Conservation (phyloP, 2,113 vertebrate genomes). For the Sciurus niger region DNA sequence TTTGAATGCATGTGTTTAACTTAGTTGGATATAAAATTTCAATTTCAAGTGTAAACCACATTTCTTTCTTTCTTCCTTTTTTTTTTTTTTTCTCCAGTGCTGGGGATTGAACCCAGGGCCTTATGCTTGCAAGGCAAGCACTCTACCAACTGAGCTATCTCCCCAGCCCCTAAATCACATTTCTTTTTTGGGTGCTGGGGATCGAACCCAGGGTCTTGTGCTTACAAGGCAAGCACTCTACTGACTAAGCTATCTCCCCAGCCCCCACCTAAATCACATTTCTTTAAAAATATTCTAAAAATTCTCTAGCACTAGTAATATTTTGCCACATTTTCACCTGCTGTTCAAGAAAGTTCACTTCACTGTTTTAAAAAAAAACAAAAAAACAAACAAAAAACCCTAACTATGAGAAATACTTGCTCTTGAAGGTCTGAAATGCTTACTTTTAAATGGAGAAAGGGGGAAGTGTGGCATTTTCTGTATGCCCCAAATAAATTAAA, state of each 20-base stretch:
- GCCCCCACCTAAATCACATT: background rate
- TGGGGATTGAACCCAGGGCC: too few species aligned
- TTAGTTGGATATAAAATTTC: constrained; percentile 14
- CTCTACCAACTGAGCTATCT: too few species aligned
- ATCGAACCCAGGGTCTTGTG: too few species aligned
- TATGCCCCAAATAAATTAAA: constrained; percentile 18
- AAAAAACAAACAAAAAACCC: background rate
- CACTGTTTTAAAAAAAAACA: background rate
- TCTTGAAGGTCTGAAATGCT: constrained; percentile 40
- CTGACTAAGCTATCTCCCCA: too few species aligned
- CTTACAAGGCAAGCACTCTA: too few species aligned
- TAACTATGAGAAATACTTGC: constrained; percentile 19
- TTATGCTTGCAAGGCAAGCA: too few species aligned
- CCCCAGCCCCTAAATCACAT: too few species aligned
- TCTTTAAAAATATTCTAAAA: constrained; percentile 40
- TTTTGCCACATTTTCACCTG: background rate
- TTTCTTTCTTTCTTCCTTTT: background rate
- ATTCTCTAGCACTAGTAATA: background rate
- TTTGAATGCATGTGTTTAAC: background rate
- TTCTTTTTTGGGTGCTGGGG: too few species aligned
- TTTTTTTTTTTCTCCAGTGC: too few species aligned
- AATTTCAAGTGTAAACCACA: constrained; percentile 36
- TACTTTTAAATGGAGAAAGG: constrained; percentile 25
- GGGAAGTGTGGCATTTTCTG: background rate
- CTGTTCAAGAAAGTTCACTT: constrained; percentile 32